Base-by-base conservation (phyloP, 2,113 vertebrate genomes). In the Sylvilagus bachmani region DNA sequence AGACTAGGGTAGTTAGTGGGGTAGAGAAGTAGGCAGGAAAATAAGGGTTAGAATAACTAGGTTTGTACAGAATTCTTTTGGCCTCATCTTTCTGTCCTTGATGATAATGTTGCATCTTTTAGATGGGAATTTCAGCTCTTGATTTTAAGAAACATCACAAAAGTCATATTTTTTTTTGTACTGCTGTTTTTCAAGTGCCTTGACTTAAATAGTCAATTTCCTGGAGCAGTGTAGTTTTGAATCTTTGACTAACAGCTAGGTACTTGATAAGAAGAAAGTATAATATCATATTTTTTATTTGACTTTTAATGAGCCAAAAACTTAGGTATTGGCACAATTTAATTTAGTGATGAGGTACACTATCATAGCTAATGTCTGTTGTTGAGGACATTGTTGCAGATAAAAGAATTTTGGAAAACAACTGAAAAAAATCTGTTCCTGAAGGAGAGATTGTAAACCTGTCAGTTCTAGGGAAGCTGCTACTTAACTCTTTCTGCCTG, bases 271-370 rank as follows among this genome's bases (percentile, higher is more conserved):
- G 67, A 66, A 85, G 12, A 83, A 89, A 44, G n/a, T 67, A 86
- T 62, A 51, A 13, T 29, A 61, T 51, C 38, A 55, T 12, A 79
- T 31, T 75, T 85, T 73, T 51, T n/a, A 89, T 89, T 91, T 61
- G 69, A 61, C n/a, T 89, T 70, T 86, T 67, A 77, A 44, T 64
- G 79, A 80, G 87, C n/a, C 44, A 6, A 71, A 91, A 89, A 58
- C 81, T 92, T 75, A 64, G 61, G 78, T 71, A 82, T 69, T 53
- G n/a, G 22, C 33, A 69, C 19, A 91, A 38, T 93, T 88, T 90
- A 93, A 90, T 81, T 24, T 27, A 80, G 36, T 88, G 74, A 80
- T 61, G n/a, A 78, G 90, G 33, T n/a, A 83, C 27, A 77, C 0
- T 85, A 38, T 79, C 49, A 53, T 31, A 77, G 49, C 10, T 89